phyloP scores from a whole-genome alignment of 2,797 vertebrate genomes.

The Spizella passerina region DNA sequence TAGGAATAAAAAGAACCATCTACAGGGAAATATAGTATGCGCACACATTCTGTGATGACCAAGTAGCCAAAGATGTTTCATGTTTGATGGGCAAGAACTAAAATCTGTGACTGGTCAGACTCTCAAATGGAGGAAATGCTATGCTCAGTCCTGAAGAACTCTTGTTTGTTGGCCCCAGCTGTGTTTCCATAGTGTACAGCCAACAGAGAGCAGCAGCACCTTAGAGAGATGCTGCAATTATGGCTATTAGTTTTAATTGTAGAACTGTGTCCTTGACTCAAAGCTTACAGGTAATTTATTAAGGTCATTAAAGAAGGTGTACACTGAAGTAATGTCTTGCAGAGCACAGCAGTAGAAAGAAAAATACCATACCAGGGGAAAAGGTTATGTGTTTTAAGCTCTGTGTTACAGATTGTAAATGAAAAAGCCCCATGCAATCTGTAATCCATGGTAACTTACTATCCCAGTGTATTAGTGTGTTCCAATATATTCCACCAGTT shows the following conservation, averaged over 20 bases:
- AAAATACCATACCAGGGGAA: background rate
- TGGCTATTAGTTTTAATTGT: background rate
- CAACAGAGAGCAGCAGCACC: background rate
- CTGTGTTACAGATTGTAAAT: background rate
- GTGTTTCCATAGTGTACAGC: background rate
- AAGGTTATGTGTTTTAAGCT: background rate
- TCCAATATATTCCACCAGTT: background rate
- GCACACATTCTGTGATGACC: background rate
- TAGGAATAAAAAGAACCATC: background rate
- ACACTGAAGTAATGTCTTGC: background rate
- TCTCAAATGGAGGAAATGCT: background rate
- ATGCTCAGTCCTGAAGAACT: background rate
- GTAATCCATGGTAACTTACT: background rate
- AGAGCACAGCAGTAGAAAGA: background rate
- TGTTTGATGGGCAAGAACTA: background rate
- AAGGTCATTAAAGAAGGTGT: background rate
- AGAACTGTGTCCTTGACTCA: background rate
- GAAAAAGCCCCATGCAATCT: background rate
- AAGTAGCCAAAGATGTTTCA: background rate
- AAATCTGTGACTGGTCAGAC: background rate
- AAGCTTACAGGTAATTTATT: constrained; percentile 12
- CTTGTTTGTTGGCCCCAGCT: background rate
- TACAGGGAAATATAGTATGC: background rate
- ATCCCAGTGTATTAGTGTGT: background rate
- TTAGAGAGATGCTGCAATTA: background rate